Conservation (phyloP, 2,797 vertebrate genomes). For the Pseudopleuronectes americanus region DNA sequence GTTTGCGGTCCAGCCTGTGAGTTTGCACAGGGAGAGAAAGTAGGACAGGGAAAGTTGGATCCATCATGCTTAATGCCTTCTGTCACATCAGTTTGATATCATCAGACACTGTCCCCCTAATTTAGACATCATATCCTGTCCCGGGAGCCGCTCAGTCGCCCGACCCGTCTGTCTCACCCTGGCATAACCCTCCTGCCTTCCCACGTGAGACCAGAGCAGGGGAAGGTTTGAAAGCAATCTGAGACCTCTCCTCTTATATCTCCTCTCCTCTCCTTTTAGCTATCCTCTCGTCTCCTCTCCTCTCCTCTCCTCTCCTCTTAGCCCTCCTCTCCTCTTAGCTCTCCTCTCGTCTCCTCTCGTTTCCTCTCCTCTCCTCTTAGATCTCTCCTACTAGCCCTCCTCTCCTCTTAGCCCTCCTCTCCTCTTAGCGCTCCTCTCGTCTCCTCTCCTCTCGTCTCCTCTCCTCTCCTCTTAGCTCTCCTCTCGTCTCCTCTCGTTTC, state of each 20-base stretch:
- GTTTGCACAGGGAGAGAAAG: constrained; percentile 58
- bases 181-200: constrained; percentile 32
- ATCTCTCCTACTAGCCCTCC: no score
- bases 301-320: not conserved
- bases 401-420: no score
- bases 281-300: not conserved
- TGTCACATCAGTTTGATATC: constrained; percentile 68
- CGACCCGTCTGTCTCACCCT: constrained; percentile 60
- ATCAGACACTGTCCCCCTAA: constrained; percentile 62
- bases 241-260: constrained; percentile 31
- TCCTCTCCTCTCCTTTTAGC: no score
- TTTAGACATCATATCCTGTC: constrained; percentile 72
- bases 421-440: no score
- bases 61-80: constrained; percentile 69
- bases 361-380: no score
- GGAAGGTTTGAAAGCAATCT: constrained; percentile 36
- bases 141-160: constrained; percentile 59
- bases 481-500: no score
- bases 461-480: no score
- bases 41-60: constrained; percentile 72
- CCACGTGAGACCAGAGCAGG: constrained; percentile 17
- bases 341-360: no score
- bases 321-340: no score
- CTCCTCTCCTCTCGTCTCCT: no score
- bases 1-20: constrained; percentile 48